These are phyloP conservation scores for Lasioglossum leucozonium DNA, from an alignment of 2,888 invertebrate genomes.

Conservation along the genomic window DNA sequence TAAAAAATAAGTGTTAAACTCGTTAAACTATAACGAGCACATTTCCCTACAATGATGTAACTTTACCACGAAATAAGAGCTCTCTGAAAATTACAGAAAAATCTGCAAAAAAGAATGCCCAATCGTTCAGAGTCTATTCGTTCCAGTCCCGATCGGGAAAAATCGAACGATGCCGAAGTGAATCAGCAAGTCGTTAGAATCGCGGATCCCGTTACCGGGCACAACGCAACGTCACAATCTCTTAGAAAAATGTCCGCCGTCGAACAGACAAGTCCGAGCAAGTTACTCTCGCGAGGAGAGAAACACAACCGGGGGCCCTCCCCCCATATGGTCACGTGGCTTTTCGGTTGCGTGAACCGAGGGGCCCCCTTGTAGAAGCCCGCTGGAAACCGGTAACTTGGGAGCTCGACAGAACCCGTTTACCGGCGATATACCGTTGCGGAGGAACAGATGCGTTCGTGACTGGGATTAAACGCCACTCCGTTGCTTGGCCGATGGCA, in stretches of 20 bases:
- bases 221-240: conserved; percentile 15
- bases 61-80: too few relatives aligned
- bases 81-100: too few relatives aligned
- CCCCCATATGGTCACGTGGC: background rate
- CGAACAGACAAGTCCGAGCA: background rate
- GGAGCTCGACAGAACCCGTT: conserved; percentile 54
- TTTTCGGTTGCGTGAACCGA: conserved; percentile 30
- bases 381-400: conserved; percentile 59
- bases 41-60: background rate
- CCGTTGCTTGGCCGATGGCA: conserved; percentile 39
- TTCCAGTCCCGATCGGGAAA: background rate
- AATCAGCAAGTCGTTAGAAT: background rate
- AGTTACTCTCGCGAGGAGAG: background rate
- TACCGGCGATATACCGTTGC: conserved; percentile 72
- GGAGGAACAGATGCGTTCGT: conserved; percentile 60
- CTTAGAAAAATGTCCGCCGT: conserved; percentile 27
- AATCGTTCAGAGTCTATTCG: background rate
- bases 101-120: background rate
- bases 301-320: background rate
- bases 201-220: conserved; percentile 33
- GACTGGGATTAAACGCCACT: conserved; percentile 60
- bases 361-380: background rate
- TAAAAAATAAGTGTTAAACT: background rate
- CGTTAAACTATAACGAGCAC: background rate
- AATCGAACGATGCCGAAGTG: background rate